These are phyloP conservation scores for Ylistrum balloti DNA, from an alignment of 1,140 invertebrate genomes.

Conservation along the genomic window DNA sequence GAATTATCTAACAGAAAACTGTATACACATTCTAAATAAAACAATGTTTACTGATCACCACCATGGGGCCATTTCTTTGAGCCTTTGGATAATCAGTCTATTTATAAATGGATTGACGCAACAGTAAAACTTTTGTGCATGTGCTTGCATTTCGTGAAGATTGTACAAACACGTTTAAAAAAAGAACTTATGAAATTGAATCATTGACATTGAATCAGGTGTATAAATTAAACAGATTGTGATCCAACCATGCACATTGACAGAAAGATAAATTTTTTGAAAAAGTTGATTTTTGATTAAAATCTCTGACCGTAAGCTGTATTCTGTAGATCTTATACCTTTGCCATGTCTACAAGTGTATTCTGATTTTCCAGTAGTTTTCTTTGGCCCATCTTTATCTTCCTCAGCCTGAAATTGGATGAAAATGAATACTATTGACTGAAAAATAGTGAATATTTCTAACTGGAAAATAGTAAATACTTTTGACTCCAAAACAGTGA, in stretches of 20 bases:
- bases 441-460: no score
- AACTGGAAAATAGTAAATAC: no score
- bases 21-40: not conserved
- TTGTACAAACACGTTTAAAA: constrained; percentile 14
- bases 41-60: not conserved
- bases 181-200: constrained; percentile 15
- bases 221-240: constrained; percentile 49
- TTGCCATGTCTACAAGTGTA: constrained; percentile 99
- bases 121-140: constrained; percentile 2
- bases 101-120: not conserved
- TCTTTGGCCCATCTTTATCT: constrained; percentile 99
- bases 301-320: constrained; percentile 38
- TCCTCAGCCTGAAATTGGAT: constrained; percentile 91
- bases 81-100: not conserved
- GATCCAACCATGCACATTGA: constrained; percentile 15
- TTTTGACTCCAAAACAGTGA: not conserved
- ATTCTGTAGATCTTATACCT: constrained; percentile 90
- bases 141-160: constrained; percentile 24
- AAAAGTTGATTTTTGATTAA: constrained; percentile 40
- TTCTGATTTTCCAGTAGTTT: constrained; percentile 99
- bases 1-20: constrained; percentile 1
- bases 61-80: not conserved
- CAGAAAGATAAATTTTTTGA: constrained; percentile 20
- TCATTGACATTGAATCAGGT: constrained; percentile 43
- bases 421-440: no score